phyloP scores from a whole-genome alignment of 2,113 vertebrate genomes.

The Rhea americana region DNA sequence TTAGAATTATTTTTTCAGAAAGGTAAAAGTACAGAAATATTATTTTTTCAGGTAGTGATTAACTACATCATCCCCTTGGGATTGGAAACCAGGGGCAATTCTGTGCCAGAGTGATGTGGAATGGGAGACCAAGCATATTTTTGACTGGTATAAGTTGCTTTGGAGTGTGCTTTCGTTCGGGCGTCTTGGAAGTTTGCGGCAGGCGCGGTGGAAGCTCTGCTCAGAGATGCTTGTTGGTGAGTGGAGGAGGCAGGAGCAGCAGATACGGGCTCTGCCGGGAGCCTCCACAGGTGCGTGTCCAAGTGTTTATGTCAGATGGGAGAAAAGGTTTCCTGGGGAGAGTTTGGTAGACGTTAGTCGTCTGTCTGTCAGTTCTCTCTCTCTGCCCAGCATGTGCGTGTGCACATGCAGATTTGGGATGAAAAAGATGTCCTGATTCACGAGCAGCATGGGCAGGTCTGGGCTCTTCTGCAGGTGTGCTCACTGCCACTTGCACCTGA shows the following conservation, averaged over 20 bases:
- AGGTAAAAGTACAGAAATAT: background rate
- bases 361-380: background rate
- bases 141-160: fast-evolving
- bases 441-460: background rate
- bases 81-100: background rate
- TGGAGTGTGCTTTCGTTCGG: background rate
- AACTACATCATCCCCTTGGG: background rate
- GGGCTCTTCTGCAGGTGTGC: background rate
- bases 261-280: fast-evolving
- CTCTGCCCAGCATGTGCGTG: fast-evolving
- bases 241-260: background rate
- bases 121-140: background rate
- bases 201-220: background rate
- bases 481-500: too few relatives aligned
- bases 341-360: background rate
- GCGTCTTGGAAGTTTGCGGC: background rate
- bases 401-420: background rate
- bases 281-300: fast-evolving
- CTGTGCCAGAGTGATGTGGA: background rate
- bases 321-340: background rate
- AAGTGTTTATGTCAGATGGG: fast-evolving
- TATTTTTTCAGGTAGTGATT: background rate
- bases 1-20: background rate
- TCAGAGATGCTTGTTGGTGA: fast-evolving
- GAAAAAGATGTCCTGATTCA: background rate